Evolutionary conservation across 2,797 vertebrate species (phyloP), one percentile per base, ranked within the genome.

Genomic region (Pseudopleuronectes americanus): DNA sequence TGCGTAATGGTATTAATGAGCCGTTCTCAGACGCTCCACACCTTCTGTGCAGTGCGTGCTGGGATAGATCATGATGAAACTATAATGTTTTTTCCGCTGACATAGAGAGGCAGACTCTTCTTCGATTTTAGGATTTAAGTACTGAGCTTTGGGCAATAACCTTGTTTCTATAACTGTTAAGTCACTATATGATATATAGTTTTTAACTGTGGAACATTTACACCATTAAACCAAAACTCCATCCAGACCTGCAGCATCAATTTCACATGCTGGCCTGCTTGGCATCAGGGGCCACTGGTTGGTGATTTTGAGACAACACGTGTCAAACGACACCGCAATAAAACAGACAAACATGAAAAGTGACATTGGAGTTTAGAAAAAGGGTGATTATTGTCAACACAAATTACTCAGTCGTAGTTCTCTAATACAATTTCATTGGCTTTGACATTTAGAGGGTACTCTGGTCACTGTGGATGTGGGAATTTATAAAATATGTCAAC

Each of bases 51-150:
- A 21, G 6, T 71, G 53, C 68, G 54, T 47, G 31, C 54, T 66
- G 66, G 31, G 22, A 55, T 36, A 38, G 36, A 51, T 38, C 21
- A 53, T 47, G 23, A 51, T n/a, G 14, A 59, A 57, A 69, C 63
- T 55, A 21, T 51, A 43, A 73, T 68, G 36, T 16, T 36, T 49
- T 77, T 77, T 62, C 22, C 70, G 48, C 12, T 66, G 55, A 38
- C 56, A 43, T 43, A 6, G 38, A 47, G 60, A 61, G 8, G 8
- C 47, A 48, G 47, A 19, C 17, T n/a, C 8, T 14, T 22, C 9
- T 52, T n/a, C 47, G 48, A 57, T 61, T 61, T 64, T 33, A 17
- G 54, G 10, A 54, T 57, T 14, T 8, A 57, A 47, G 45, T 19
- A 4, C 17, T 47, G 45, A 47, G 24, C 12, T 45, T 33, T 6